phyloP scores from a whole-genome alignment of 2,888 invertebrate species.

The Iselma pallidipennis region DNA sequence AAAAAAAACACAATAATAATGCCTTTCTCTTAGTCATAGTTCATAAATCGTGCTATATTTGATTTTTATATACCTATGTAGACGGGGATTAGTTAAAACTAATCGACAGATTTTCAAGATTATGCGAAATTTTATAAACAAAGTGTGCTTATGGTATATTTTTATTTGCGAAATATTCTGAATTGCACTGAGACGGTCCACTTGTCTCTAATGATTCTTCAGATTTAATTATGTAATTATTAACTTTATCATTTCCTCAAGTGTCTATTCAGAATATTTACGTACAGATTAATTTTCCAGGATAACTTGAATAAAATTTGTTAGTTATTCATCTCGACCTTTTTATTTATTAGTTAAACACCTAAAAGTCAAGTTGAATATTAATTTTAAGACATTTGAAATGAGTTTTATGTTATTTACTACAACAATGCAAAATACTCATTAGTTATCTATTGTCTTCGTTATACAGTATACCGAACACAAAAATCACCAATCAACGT shows the following conservation, averaged over 20 bases:
- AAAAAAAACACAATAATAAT: not conserved
- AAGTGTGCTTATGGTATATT: not conserved
- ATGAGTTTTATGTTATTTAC: not conserved
- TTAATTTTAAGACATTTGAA: not conserved
- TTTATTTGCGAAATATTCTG: constrained; percentile 20
- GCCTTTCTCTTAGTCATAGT: not conserved
- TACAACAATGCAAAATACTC: not conserved
- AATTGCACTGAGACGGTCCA: constrained; percentile 6
- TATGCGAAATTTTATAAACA: not conserved
- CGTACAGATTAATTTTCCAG: constrained; percentile 15
- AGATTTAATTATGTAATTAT: constrained; percentile 26
- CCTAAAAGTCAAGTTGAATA: not conserved
- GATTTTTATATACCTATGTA: no score
- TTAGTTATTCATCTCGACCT: constrained; percentile 2
- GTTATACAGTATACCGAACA: not conserved
- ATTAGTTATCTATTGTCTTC: not conserved
- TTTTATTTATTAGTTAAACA: not conserved
- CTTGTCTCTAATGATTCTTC: constrained; percentile 22
- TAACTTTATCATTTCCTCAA: constrained; percentile 24
- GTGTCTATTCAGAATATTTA: constrained; percentile 23
- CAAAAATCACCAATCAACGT: no score
- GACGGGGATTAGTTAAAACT: not conserved
- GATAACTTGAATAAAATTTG: constrained; percentile 15
- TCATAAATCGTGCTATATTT: not conserved
- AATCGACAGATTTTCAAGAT: not conserved